Conservation (phyloP, 1,140 invertebrate genomes). For the Anagrus nilaparvatae region DNA sequence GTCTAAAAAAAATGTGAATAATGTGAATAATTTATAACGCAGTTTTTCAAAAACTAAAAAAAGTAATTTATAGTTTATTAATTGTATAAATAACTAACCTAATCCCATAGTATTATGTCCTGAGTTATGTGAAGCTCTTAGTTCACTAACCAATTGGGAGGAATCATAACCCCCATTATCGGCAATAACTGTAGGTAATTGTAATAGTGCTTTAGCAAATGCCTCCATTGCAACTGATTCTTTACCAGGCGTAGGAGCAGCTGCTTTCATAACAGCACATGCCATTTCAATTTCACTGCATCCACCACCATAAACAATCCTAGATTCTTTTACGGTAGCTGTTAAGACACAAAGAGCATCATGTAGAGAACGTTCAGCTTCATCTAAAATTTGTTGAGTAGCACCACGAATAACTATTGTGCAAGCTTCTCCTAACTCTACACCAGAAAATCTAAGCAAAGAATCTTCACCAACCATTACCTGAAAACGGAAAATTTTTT, state of each 20-base stretch:
- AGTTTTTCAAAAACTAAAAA: background rate
- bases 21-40: constrained; percentile 1
- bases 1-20: constrained; percentile 44
- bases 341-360: constrained; percentile 96
- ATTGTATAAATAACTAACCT: constrained; percentile 44
- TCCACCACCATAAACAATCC: constrained; percentile 87
- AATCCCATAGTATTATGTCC: constrained; percentile 69
- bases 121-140: constrained; percentile 81
- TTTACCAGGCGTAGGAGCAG: constrained; percentile 88
- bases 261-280: constrained; percentile 73
- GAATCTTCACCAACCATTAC: constrained; percentile 98
- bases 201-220: constrained; percentile 78
- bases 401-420: constrained; percentile 94
- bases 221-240: constrained; percentile 96
- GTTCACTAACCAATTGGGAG: constrained; percentile 81
- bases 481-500: constrained; percentile 30
- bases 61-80: constrained; percentile 1
- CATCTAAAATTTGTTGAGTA: constrained; percentile 98
- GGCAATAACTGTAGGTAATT: constrained; percentile 90
- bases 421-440: constrained; percentile 91
- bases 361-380: constrained; percentile 95
- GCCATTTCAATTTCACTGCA: constrained; percentile 96
- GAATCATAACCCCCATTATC: constrained; percentile 99
- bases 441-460: constrained; percentile 89
- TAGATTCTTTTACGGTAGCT: constrained; percentile 88